phyloP scores from a whole-genome alignment of 2,888 invertebrate genomes.

The Tetragonula carbonaria region DNA sequence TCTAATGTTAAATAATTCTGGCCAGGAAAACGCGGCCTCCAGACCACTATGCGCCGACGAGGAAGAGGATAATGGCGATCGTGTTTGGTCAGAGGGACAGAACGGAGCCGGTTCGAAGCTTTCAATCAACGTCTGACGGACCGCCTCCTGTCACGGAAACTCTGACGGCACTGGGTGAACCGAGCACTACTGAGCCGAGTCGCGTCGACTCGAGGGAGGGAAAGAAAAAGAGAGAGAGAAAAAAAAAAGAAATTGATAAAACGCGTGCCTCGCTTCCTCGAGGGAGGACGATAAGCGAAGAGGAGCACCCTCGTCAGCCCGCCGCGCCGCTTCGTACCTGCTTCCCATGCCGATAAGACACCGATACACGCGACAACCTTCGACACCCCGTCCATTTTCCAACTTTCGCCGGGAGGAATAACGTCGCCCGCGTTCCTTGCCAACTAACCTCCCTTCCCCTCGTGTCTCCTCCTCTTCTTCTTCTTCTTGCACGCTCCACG shows the following conservation, averaged over 20 bases:
- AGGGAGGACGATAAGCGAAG: conserved; percentile 64
- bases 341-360: conserved; percentile 62
- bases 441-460: too few species aligned
- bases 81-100: conserved; percentile 1
- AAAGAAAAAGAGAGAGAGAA: too few species aligned
- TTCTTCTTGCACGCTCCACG: too few species aligned
- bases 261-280: conserved; percentile 67
- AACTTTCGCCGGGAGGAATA: conserved; percentile 21
- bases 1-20: too few species aligned
- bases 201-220: conserved; percentile 45
- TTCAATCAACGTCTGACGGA: conserved; percentile 78
- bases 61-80: conserved; percentile 12
- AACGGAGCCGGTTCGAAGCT: conserved; percentile 62
- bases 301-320: conserved; percentile 35
- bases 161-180: conserved; percentile 42
- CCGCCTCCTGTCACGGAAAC: conserved; percentile 75
- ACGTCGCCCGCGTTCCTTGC: neutral
- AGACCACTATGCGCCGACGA: too few species aligned
- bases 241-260: conserved; percentile 78
- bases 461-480: too few species aligned
- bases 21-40: too few species aligned
- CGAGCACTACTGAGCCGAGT: neutral
- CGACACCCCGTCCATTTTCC: conserved; percentile 34
- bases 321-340: conserved; percentile 49
- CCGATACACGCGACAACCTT: conserved; percentile 39